phyloP scores from a whole-genome alignment of 2,797 vertebrate species.

The Bradypus variegatus region DNA sequence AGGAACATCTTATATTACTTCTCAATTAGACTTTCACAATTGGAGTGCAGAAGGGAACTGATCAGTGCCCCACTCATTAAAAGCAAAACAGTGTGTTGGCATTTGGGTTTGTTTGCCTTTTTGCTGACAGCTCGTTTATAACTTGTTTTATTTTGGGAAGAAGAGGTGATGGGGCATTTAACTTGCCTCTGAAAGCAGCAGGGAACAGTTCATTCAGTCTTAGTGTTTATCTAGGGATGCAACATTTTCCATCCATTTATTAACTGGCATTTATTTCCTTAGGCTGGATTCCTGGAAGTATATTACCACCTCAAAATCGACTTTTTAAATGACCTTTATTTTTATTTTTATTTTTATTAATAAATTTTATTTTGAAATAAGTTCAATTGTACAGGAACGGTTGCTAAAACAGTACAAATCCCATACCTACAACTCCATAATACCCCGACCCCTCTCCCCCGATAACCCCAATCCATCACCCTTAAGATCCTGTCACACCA shows the following conservation, averaged over 20 bases:
- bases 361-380: too few species aligned
- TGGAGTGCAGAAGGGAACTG: neutral
- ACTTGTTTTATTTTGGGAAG: neutral
- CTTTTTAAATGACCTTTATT: too few species aligned
- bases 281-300: neutral
- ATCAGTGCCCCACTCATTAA: neutral
- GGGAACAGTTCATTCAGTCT: neutral
- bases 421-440: too few species aligned
- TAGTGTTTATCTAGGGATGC: neutral
- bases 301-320: neutral
- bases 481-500: too few species aligned
- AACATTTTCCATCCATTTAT: neutral
- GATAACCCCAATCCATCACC: too few species aligned
- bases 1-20: neutral
- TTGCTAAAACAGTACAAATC: too few species aligned
- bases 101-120: neutral
- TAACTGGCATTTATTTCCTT: neutral
- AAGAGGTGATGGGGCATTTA: neutral
- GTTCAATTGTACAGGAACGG: too few species aligned
- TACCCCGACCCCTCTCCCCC: too few species aligned
- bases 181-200: neutral
- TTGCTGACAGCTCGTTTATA: neutral
- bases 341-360: too few species aligned
- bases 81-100: neutral
- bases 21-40: neutral